These are phyloP conservation scores for Drosophila burlai DNA, from an alignment of 1,140 invertebrate species.

Conservation along the genomic window DNA sequence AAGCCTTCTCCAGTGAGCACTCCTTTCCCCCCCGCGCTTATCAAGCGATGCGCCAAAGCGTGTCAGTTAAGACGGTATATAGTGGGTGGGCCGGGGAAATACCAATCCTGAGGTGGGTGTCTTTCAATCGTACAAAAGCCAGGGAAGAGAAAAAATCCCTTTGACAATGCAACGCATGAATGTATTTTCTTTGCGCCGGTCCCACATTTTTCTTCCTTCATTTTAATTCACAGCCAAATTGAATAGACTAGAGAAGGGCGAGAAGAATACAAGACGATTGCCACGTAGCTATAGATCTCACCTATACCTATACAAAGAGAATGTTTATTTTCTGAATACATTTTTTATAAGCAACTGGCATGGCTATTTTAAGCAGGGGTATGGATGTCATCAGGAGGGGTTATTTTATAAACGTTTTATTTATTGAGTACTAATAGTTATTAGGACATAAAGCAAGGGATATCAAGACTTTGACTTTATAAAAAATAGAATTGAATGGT, in stretches of 20 bases:
- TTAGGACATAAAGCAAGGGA: background rate
- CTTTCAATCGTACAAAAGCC: slow-evolving; percentile 58
- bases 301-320: slow-evolving; percentile 66
- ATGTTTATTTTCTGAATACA: slow-evolving; percentile 49
- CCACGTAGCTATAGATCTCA: slow-evolving; percentile 65
- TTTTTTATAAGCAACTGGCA: slow-evolving; percentile 62
- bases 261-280: slow-evolving; percentile 63
- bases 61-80: slow-evolving; percentile 59
- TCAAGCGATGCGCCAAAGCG: slow-evolving; percentile 76
- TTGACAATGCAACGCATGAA: slow-evolving; percentile 72
- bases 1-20: slow-evolving; percentile 54
- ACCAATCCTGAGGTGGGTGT: slow-evolving; percentile 25
- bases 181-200: slow-evolving; percentile 51
- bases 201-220: slow-evolving; percentile 21
- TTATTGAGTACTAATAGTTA: background rate
- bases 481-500: too few species aligned
- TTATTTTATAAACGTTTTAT: background rate
- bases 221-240: slow-evolving; percentile 75
- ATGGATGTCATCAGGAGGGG: background rate
- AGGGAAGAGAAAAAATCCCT: slow-evolving; percentile 62
- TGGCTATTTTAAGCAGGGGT: slow-evolving; percentile 34
- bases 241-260: slow-evolving; percentile 63
- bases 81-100: slow-evolving; percentile 4
- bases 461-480: background rate
- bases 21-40: slow-evolving; percentile 63